Evolutionary conservation across 2,888 invertebrate species (phyloP).

Genomic region (Caenorhabditis wallacei): DNA sequence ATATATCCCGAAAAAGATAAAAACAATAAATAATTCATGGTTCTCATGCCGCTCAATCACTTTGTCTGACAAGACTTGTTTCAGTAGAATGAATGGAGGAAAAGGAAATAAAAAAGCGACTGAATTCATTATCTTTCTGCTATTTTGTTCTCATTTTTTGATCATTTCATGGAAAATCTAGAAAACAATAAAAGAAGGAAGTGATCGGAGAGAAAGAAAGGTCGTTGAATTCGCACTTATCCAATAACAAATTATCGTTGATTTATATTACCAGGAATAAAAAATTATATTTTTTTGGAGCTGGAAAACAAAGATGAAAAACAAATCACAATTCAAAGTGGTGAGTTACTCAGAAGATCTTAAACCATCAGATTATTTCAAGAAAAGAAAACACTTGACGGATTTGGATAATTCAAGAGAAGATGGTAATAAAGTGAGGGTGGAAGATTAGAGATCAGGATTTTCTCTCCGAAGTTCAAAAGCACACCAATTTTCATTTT

Average conservation of each 20-base stretch:
- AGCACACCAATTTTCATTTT: neutral
- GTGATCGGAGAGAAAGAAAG: neutral
- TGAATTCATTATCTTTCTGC: slow-evolving; percentile 13
- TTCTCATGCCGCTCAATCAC: neutral
- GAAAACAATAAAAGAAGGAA: neutral
- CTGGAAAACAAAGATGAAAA: too few species aligned
- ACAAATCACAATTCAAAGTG: neutral
- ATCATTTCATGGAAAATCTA: neutral
- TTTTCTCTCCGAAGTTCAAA: neutral
- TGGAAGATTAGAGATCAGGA: slow-evolving; percentile 3
- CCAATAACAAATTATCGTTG: neutral
- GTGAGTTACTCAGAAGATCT: slow-evolving; percentile 2
- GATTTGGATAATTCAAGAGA: slow-evolving; percentile 13
- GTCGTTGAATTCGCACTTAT: too few species aligned
- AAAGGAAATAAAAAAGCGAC: slow-evolving; percentile 19
- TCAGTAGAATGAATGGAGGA: neutral
- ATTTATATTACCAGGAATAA: neutral
- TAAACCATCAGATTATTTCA: slow-evolving; percentile 22
- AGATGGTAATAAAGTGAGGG: neutral
- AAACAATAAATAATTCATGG: slow-evolving; percentile 17
- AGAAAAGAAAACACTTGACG: slow-evolving; percentile 11
- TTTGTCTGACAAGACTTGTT: slow-evolving; percentile 4
- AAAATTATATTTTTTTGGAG: too few species aligned
- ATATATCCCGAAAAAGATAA: neutral
- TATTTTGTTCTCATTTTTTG: neutral